These are phyloP conservation scores for Tadarida brasiliensis DNA, from an alignment of 2,797 vertebrate species.

Conservation along the genomic window DNA sequence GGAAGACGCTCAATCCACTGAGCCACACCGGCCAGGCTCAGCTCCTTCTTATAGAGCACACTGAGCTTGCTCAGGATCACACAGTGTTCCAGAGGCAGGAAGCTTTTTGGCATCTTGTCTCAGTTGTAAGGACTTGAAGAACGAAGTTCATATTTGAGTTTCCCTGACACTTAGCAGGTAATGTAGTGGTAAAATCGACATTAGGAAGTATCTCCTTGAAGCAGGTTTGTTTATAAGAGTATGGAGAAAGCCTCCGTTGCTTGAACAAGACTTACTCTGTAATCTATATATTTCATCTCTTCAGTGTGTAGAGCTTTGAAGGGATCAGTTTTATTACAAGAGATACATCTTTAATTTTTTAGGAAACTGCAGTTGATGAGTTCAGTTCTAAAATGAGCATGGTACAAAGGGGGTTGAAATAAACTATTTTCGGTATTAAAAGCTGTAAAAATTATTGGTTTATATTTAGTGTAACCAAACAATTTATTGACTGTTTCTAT, in stretches of 20 bases:
- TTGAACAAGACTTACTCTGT: not conserved
- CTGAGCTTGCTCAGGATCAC: not conserved
- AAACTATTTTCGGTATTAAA: slow-evolving; percentile 58
- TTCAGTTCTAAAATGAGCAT: slow-evolving; percentile 15
- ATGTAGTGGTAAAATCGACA: not conserved
- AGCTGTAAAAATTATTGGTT: slow-evolving; percentile 37
- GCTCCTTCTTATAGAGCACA: not conserved
- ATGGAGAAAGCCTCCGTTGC: slow-evolving; percentile 9
- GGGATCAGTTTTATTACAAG: not conserved
- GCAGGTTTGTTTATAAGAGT: slow-evolving; percentile 20
- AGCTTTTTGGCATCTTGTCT: not conserved
- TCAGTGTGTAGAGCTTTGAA: slow-evolving; percentile 32
- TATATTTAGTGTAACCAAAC: slow-evolving; percentile 54
- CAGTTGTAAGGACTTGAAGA: slow-evolving; percentile 28
- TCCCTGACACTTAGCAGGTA: slow-evolving; percentile 43
- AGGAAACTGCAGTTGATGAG: slow-evolving; percentile 25
- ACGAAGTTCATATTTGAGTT: slow-evolving; percentile 41
- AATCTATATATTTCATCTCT: not conserved
- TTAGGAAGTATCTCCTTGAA: slow-evolving; percentile 38
- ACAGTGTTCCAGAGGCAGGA: not conserved
- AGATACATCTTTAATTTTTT: slow-evolving; percentile 26
- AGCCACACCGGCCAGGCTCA: not conserved
- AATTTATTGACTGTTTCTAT: slow-evolving; percentile 63
- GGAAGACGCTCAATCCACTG: not conserved
- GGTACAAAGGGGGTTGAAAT: not conserved